A percentile compares a stretch with the other conserved stretches of the same genome.
phyloP scores from a whole-genome alignment of 2,113 vertebrate species.

The Phoenicopterus ruber region DNA sequence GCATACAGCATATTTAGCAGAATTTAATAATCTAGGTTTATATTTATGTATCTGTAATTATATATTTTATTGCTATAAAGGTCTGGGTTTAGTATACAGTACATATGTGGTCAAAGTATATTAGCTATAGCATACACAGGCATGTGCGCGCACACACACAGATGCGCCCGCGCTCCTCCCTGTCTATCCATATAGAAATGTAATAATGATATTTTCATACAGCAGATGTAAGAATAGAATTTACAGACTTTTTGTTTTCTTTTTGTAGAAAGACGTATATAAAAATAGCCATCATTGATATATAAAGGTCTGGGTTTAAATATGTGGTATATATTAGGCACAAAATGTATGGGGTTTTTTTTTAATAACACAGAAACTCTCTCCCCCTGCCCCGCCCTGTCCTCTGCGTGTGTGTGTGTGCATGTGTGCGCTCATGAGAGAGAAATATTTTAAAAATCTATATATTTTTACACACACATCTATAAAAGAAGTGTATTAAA shows the following conservation, averaged over 20 bases:
- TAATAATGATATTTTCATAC: not conserved
- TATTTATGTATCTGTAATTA: not conserved
- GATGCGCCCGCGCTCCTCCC: no score
- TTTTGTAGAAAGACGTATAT: not conserved
- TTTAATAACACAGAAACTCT: not conserved
- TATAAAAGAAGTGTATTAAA: not conserved
- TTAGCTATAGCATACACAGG: no score
- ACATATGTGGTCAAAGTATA: no score
- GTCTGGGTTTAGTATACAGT: not conserved
- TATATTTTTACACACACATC: not conserved
- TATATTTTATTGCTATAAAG: not conserved
- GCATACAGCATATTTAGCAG: not conserved
- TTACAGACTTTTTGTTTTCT: no score
- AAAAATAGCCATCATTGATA: not conserved
- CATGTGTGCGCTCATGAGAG: no score
- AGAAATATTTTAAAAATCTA: not conserved
- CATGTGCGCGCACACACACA: no score
- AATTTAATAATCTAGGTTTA: not conserved
- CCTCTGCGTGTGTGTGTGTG: no score
- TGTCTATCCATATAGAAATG: no score
- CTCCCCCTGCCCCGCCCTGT: no score
- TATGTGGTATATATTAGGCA: rapidly evolving
- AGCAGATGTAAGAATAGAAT: not conserved
- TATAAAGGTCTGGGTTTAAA: not conserved
- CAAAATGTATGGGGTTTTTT: not conserved